Conservation (phyloP, 30 jellyfish, hydroid and myxozoan species). For the Nemopilema nomurai region DNA sequence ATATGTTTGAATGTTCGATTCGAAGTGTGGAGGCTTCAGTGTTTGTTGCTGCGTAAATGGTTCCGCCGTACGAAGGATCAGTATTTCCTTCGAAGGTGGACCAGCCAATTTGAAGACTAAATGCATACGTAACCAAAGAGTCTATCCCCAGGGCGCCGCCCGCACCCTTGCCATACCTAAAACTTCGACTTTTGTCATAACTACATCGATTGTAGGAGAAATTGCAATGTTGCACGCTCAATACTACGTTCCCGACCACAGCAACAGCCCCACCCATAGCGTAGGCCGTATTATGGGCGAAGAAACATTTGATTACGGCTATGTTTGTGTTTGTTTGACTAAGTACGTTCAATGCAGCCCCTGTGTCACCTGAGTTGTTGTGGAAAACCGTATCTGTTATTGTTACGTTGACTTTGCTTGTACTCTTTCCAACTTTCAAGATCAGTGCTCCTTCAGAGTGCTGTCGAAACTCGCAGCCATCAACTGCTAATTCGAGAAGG, state of each 20-base stretch:
- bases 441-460: constrained; percentile 15
- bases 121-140: background rate
- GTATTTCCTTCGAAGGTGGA: constrained; percentile 8
- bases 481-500: background rate
- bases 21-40: background rate
- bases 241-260: background rate
- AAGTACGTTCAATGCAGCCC: constrained; percentile 21
- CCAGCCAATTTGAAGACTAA: background rate
- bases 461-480: constrained; percentile 6
- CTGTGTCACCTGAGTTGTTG: constrained; percentile 17
- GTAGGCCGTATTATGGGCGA: constrained; percentile 25
- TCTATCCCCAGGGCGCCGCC: constrained; percentile 48
- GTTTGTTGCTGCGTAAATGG: constrained; percentile 26
- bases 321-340: constrained; percentile 1
- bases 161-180: constrained; percentile 12
- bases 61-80: constrained; percentile 29
- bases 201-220: constrained; percentile 14
- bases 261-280: constrained; percentile 52
- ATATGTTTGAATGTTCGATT: background rate
- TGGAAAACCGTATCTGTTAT: background rate
- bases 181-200: background rate
- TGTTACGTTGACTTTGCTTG: background rate
- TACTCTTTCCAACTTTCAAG: background rate
- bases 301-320: constrained; percentile 6
- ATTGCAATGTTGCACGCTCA: background rate